Base-by-base conservation (phyloP, 2,888 invertebrate species). In the Gandaritis pyraliata region DNA sequence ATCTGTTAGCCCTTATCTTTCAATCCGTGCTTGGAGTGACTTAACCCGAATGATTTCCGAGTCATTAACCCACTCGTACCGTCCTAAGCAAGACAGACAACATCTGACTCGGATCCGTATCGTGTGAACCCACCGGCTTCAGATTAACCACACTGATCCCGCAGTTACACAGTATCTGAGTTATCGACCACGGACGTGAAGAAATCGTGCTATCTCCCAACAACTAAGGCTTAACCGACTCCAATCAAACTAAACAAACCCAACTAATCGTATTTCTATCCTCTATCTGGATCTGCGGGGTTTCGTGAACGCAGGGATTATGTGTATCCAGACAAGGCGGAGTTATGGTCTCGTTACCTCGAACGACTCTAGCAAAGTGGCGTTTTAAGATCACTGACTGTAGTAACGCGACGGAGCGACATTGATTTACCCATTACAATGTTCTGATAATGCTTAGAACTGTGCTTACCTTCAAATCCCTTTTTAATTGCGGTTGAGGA, bases 161-260 rank as follows among this genome's bases (percentile, higher is more conserved):
- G 74, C 77, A 81, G 83, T 81, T 81, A 87, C 85, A 84, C 81
- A 80, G 83, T 86, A 87, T 84, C 82, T 83, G 81, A 85, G 89
- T 89, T 90, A 91, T 90, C 88, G 87, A 83, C 88, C 86, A 82
- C 85, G 81, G 83, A 83, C 82, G 82, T 85, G 86, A 89, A 89
- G 89, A 88, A 90, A 85, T 87, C 90, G 91, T 89, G 91, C 90
- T 85, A 87, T 91, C 88, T 88, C 80, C 74, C 80, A 82, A 79
- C 90, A 90, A 90, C 85, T 79, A 85, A 79, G 86, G 89, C 84
- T 90, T 88, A 90, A 81, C 74, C 73, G 77, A 80, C 87, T 83
- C 89, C 87, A 90, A 90, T 92, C 90, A 91, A 88, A 92, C 88
- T 91, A 90, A 90, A 88, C 88, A 90, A 90, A 88, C 89, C 85